Percentiles rank a stretch among this genome's conserved stretches.
Evolutionary conservation across 2,888 invertebrate species (phyloP).

Genomic region (Entomobrya proxima): DNA sequence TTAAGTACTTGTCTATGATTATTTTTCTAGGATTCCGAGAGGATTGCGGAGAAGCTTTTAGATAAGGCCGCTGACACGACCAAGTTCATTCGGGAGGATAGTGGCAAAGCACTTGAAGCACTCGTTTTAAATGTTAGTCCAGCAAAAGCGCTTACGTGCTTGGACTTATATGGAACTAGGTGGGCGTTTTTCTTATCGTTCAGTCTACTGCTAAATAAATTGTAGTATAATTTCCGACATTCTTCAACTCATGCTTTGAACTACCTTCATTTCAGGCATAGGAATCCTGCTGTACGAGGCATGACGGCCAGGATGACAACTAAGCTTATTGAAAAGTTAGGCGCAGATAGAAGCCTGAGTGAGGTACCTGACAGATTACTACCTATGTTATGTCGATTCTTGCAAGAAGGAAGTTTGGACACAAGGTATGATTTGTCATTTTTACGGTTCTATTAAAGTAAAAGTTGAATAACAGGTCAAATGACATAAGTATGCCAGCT

Average conservation of each 20-base stretch:
- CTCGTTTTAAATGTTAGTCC: slow-evolving; percentile 88
- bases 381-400: slow-evolving; percentile 87
- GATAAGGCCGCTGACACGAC: slow-evolving; percentile 96
- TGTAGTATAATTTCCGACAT: not conserved
- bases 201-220: not conserved
- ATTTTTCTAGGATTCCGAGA: slow-evolving; percentile 85
- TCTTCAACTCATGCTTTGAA: not conserved
- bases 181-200: slow-evolving; percentile 75
- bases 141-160: slow-evolving; percentile 82
- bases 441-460: no score
- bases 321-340: slow-evolving; percentile 84
- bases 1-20: slow-evolving; percentile 10
- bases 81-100: slow-evolving; percentile 93
- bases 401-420: slow-evolving; percentile 91
- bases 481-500: not conserved
- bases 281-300: slow-evolving; percentile 91
- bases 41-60: slow-evolving; percentile 87
- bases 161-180: slow-evolving; percentile 84
- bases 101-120: slow-evolving; percentile 87
- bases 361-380: slow-evolving; percentile 89
- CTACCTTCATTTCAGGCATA: slow-evolving; percentile 81
- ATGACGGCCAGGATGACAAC: slow-evolving; percentile 88
- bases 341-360: slow-evolving; percentile 84
- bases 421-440: slow-evolving; percentile 84
- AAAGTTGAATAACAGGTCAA: no score